Percentiles rank a stretch among this genome's conserved stretches.
phyloP scores from a whole-genome alignment of 1,140 invertebrate genomes.

The Drosophila burlai region DNA sequence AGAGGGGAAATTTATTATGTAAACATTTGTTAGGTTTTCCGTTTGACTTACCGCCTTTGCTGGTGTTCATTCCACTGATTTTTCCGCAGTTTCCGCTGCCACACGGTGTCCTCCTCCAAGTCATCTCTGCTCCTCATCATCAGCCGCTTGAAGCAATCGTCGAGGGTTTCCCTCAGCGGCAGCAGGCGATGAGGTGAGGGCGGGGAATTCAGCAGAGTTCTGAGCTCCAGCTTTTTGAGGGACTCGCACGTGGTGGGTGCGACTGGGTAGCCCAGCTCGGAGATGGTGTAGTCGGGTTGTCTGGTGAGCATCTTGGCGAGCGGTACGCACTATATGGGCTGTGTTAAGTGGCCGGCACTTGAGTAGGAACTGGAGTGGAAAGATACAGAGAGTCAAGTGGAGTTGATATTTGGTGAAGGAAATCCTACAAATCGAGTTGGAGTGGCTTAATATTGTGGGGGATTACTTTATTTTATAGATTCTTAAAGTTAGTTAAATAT shows the following conservation, averaged over 20 bases:
- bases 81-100: constrained; percentile 60
- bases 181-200: constrained; percentile 52
- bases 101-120: constrained; percentile 38
- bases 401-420: constrained; percentile 19
- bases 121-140: constrained; percentile 43
- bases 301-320: constrained; percentile 60
- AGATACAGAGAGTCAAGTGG: constrained; percentile 23
- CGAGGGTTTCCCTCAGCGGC: constrained; percentile 67
- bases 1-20: constrained; percentile 8
- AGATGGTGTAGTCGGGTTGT: constrained; percentile 74
- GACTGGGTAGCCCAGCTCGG: constrained; percentile 65
- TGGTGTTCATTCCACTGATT: constrained; percentile 67
- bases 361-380: constrained; percentile 58
- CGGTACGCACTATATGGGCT: constrained; percentile 6
- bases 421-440: not conserved
- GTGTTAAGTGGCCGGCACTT: constrained; percentile 58
- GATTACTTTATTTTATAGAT: not conserved
- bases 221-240: constrained; percentile 28
- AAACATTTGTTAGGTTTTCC: constrained; percentile 3
- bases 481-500: not conserved
- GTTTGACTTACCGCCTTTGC: constrained; percentile 49
- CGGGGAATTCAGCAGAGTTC: constrained; percentile 11
- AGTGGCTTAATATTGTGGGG: not conserved
- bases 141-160: constrained; percentile 64
- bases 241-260: constrained; percentile 3